These are phyloP conservation scores for Erythrolamprus reginae DNA, from an alignment of 2,113 vertebrate species.

Conservation along the genomic window DNA sequence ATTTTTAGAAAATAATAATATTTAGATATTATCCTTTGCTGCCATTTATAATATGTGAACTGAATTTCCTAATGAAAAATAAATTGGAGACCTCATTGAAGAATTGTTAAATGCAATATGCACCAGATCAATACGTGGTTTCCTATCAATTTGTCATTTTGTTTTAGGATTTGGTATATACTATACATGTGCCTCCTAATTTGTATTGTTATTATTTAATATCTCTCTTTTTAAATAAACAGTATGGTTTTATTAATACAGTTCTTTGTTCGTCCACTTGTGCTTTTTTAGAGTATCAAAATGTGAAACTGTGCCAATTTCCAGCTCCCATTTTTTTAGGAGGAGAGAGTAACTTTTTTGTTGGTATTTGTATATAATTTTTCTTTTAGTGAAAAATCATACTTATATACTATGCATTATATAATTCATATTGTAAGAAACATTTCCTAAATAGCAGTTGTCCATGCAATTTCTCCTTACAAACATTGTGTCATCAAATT, in stretches of 20 bases:
- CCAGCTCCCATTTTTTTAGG: not conserved
- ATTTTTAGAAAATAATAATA: not conserved
- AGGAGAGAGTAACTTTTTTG: not conserved
- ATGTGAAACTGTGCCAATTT: not conserved
- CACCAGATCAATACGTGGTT: not conserved
- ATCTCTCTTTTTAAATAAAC: not conserved
- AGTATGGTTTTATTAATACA: not conserved
- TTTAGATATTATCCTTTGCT: conserved; percentile 3
- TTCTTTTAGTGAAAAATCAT: not conserved
- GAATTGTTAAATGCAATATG: not conserved
- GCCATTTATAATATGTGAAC: not conserved
- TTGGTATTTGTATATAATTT: not conserved
- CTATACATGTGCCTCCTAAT: not conserved
- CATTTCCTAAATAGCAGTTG: conserved; percentile 21
- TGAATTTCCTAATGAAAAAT: not conserved
- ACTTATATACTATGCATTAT: not conserved
- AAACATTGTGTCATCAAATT: conserved; percentile 1
- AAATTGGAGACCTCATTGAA: not conserved
- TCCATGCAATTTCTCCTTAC: not conserved
- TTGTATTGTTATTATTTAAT: conserved; percentile 9
- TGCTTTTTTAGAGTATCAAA: not conserved
- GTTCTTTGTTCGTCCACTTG: conserved; percentile 4
- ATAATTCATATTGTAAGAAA: conserved; percentile 8
- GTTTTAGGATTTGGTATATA: conserved; percentile 8
- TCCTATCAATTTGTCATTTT: not conserved